Evolutionary conservation across 2,888 invertebrate genomes (phyloP).

Genomic region (Elegia similella): DNA sequence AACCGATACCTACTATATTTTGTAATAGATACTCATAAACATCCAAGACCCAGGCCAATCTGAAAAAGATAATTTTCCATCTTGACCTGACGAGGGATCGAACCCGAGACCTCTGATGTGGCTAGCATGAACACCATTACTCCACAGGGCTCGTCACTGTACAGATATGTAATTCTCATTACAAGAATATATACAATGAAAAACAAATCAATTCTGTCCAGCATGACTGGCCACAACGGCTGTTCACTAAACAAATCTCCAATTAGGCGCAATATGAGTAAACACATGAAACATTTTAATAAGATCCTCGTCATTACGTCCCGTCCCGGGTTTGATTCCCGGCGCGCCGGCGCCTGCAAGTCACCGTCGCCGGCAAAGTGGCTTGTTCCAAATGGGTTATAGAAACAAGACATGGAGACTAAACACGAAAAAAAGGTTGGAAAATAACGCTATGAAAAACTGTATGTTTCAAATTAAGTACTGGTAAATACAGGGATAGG

Average conservation of each 20-base stretch:
- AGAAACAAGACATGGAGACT: neutral
- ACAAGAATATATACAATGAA: neutral
- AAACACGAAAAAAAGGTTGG: neutral
- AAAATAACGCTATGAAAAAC: neutral
- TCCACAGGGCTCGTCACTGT: too few relatives aligned
- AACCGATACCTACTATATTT: too few relatives aligned
- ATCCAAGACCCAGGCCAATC: too few relatives aligned
- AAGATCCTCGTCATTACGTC: conserved; percentile 8
- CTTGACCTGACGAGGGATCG: too few relatives aligned
- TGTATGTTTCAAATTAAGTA: neutral
- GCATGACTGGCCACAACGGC: conserved; percentile 3
- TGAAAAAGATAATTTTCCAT: too few relatives aligned
- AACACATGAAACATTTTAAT: conserved; percentile 13
- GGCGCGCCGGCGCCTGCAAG: conserved; percentile 9
- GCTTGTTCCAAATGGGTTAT: neutral
- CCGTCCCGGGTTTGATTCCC: conserved; percentile 11
- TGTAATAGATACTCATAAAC: too few relatives aligned
- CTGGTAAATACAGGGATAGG: neutral
- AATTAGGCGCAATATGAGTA: conserved; percentile 9
- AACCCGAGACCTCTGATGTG: too few relatives aligned
- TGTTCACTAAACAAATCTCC: conserved; percentile 10
- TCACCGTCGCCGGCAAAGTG: conserved; percentile 10
- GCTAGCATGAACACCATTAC: too few relatives aligned
- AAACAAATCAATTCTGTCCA: conserved; percentile 1
- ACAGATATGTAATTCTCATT: neutral